phyloP scores from a whole-genome alignment of 2,888 invertebrate species.

The Cheilosia pagana region DNA sequence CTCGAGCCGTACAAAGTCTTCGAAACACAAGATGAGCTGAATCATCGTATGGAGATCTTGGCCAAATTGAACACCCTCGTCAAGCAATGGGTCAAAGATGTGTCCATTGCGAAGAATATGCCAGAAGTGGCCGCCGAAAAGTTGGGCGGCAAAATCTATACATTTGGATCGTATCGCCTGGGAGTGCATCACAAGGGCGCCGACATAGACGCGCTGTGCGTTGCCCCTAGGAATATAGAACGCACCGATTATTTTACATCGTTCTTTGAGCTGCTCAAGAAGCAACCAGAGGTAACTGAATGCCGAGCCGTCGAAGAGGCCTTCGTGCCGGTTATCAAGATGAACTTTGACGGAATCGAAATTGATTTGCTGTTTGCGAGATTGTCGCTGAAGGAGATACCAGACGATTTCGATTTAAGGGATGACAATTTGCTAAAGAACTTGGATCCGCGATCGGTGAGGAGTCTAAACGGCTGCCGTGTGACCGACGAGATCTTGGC shows the following conservation, averaged over 20 bases:
- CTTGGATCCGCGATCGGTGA: slow-evolving; percentile 97
- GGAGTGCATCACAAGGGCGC: slow-evolving; percentile 99
- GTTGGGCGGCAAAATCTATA: slow-evolving; percentile 99
- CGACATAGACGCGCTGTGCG: slow-evolving; percentile 99
- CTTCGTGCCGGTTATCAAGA: slow-evolving; percentile 99
- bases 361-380: slow-evolving; percentile 99
- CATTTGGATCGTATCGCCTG: slow-evolving; percentile 98
- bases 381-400: slow-evolving; percentile 96
- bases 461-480: slow-evolving; percentile 98
- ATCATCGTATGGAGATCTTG: slow-evolving; percentile 93
- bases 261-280: slow-evolving; percentile 95
- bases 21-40: slow-evolving; percentile 94
- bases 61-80: slow-evolving; percentile 95
- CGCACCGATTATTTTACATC: slow-evolving; percentile 97
- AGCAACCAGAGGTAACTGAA: slow-evolving; percentile 93
- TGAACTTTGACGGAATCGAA: slow-evolving; percentile 99
- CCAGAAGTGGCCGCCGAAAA: slow-evolving; percentile 94
- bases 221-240: slow-evolving; percentile 97
- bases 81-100: slow-evolving; percentile 96
- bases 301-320: slow-evolving; percentile 97
- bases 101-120: slow-evolving; percentile 95
- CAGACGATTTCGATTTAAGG: slow-evolving; percentile 93
- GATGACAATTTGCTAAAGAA: slow-evolving; percentile 97
- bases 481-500: slow-evolving; percentile 99
- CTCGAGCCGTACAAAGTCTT: slow-evolving; percentile 94